Percentiles rank a stretch among this genome's conserved stretches.
Evolutionary conservation across 2,888 invertebrate species (phyloP).

Genomic region (Rhimphoctona megacephalus): DNA sequence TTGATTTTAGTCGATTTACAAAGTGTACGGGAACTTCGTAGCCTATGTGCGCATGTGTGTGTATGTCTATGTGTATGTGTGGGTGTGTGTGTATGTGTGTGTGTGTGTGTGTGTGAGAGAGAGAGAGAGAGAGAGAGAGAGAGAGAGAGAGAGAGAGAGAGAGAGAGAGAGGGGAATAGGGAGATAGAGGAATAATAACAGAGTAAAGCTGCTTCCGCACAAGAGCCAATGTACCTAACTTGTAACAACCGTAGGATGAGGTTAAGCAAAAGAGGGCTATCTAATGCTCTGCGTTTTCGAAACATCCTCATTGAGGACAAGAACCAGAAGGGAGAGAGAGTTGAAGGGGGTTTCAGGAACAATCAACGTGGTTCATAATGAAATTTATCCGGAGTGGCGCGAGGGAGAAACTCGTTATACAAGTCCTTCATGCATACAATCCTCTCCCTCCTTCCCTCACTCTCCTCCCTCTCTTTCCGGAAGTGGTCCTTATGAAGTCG

Average conservation of each 20-base stretch:
- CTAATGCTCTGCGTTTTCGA: neutral
- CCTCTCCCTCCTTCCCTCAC: neutral
- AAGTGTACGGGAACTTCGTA: conserved; percentile 7
- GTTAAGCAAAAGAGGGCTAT: neutral
- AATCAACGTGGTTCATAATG: conserved; percentile 48
- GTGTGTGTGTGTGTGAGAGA: no score
- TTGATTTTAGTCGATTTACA: conserved; percentile 42
- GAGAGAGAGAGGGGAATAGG: neutral
- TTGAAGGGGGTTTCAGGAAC: conserved; percentile 18
- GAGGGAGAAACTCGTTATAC: conserved; percentile 39
- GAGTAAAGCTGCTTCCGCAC: neutral
- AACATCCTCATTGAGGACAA: neutral
- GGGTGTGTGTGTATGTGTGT: no score
- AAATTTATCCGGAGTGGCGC: conserved; percentile 23
- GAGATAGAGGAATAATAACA: neutral
- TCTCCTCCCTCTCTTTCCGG: neutral
- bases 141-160: neutral
- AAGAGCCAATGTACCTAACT: neutral
- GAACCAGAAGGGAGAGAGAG: neutral
- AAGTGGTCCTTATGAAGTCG: neutral
- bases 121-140: neutral
- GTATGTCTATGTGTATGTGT: neutral
- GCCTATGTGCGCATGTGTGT: neutral
- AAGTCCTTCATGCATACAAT: conserved; percentile 27
- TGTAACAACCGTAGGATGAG: neutral